Evolutionary conservation across 2,113 vertebrate genomes (phyloP), one percentile per base, ranked within the genome.

Genomic region (Percopsis transmontana): DNA sequence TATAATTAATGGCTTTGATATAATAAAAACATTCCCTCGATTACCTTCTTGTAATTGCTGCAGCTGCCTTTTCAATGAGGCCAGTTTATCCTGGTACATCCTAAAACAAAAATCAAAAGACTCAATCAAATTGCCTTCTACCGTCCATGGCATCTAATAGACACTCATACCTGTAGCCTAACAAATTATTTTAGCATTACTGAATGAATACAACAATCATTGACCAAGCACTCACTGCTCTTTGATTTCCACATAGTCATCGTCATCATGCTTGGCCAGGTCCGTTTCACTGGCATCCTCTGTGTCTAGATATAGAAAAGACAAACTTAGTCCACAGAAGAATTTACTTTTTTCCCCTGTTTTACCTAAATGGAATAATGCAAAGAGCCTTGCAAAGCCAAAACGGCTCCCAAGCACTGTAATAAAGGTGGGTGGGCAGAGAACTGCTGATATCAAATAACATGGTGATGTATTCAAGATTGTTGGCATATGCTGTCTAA

Each of bases 241-340:
- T 88, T 98, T 99, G 89, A 98, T 97, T 88, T 99, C 97, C 47
- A 99, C 95, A 61, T 96, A 98, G 79, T 99, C 96, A 57, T 97
- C 95, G 51, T 97, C 97, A 21, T 99, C 95, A 0, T 99, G 97
- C 73, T 99, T 99, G 56, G 96, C 97, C 72, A 98, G 85, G 77
- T 99, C 97, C 0, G 97, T 99, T 81, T 99, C 97, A 62, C 97
- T 99, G 72, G 97, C 97, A 90, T 99, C 97, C 85, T 99, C 97
- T 0, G 97, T 99, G 84, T 99, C 97, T 99, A 77, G 51, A 65
- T 0, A 59, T 74, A 33, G 21, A 0, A 1, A 80, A 5, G 40
- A 54, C n/a, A 73, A 47, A 14, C 12, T 21, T 18, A 45, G 19
- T 59, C 5, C 42, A 45, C 16, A 58, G 15, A 60, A 33, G 3